Conservation (phyloP, 2,113 vertebrate species). For the Ahaetulla prasina region DNA sequence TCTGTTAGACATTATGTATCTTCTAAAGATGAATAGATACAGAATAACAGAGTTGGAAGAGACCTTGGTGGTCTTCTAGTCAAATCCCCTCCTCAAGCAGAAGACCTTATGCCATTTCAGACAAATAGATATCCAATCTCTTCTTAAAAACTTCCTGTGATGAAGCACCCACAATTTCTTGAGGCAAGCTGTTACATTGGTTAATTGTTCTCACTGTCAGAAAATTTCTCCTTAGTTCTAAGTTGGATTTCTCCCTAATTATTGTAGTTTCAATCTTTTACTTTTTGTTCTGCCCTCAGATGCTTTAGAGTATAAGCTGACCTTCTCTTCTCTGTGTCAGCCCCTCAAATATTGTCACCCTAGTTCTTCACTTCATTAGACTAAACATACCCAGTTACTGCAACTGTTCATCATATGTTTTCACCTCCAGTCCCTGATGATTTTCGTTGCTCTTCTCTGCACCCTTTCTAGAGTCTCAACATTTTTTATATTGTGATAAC, state of each 20-base stretch:
- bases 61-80: not conserved
- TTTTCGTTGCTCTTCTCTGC: not conserved
- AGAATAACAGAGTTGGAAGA: not conserved
- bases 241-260: no score
- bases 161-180: not conserved
- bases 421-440: not conserved
- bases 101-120: not conserved
- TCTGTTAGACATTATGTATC: not conserved
- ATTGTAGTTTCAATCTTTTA: no score
- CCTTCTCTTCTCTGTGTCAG: no score
- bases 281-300: no score
- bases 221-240: not conserved
- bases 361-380: no score
- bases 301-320: no score
- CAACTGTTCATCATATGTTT: not conserved
- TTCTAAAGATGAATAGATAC: not conserved
- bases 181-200: not conserved
- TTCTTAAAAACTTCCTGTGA: not conserved
- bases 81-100: not conserved
- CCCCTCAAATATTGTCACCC: no score
- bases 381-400: not conserved
- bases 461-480: not conserved
- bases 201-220: not conserved
- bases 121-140: not conserved
- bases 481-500: not conserved